Conservation (phyloP, 2,797 vertebrate species). For the Poeciliopsis infans region DNA sequence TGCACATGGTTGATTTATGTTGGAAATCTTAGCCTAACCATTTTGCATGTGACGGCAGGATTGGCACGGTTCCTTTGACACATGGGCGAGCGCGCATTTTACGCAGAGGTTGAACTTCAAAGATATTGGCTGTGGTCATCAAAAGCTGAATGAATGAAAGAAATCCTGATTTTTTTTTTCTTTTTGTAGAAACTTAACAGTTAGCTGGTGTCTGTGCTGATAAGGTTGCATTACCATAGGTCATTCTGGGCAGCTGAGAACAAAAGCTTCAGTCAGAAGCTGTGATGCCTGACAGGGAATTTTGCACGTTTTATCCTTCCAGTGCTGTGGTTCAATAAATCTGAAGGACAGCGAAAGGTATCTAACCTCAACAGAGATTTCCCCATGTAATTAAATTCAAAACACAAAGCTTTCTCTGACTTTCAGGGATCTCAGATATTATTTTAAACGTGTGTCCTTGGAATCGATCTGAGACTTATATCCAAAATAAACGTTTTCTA, state of each 20-base stretch:
- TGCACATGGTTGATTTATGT: background rate
- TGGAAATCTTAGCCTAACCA: background rate
- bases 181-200: conserved; percentile 2
- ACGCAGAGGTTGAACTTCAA: background rate
- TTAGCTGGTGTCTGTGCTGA: conserved; percentile 4
- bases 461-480: background rate
- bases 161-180: background rate
- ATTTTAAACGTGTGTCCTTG: background rate
- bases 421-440: background rate
- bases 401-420: background rate
- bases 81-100: background rate
- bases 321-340: conserved; percentile 3
- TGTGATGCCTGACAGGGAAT: background rate
- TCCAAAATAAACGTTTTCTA: background rate
- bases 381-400: conserved; percentile 1
- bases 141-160: background rate
- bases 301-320: background rate
- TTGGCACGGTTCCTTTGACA: background rate
- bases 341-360: background rate
- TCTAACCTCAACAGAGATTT: background rate
- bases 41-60: background rate
- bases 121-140: background rate
- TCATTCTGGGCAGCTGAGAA: conserved; percentile 4
- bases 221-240: conserved; percentile 32
- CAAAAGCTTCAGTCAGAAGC: conserved; percentile 15